These are phyloP conservation scores for Gymnobelideus leadbeateri DNA, from an alignment of 2,113 vertebrate genomes.

Conservation along the genomic window DNA sequence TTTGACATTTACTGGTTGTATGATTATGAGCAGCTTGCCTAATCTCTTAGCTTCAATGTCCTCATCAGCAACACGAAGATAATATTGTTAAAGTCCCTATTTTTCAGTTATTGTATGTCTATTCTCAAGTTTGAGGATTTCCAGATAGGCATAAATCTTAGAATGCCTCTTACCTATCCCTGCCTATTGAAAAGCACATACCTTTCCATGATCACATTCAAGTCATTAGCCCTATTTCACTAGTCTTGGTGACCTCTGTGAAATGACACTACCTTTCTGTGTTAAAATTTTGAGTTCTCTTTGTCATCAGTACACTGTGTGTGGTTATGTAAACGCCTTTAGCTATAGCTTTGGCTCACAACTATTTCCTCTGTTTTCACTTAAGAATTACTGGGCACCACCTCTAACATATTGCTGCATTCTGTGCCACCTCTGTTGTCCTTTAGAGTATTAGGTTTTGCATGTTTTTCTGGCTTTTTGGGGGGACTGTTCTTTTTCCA, in stretches of 20 bases:
- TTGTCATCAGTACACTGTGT: not conserved
- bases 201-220: not conserved
- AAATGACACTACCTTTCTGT: not conserved
- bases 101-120: not conserved
- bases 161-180: not conserved
- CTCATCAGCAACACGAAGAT: constrained; percentile 2
- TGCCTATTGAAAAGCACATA: not conserved
- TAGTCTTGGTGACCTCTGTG: not conserved
- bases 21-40: not conserved
- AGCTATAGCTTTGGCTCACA: not conserved
- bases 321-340: not conserved
- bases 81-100: not conserved
- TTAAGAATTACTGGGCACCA: not conserved
- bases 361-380: not conserved
- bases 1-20: not conserved
- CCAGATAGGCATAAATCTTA: not conserved
- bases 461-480: not conserved
- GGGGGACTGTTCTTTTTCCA: not conserved
- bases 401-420: not conserved
- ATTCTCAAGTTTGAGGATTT: not conserved
- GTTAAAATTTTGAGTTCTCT: not conserved
- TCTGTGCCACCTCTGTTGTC: not conserved
- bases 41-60: constrained; percentile 21
- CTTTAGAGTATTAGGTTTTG: not conserved
- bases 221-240: not conserved